Base-by-base conservation (phyloP, 2,888 invertebrate genomes). In the Phorcus lineatus region DNA sequence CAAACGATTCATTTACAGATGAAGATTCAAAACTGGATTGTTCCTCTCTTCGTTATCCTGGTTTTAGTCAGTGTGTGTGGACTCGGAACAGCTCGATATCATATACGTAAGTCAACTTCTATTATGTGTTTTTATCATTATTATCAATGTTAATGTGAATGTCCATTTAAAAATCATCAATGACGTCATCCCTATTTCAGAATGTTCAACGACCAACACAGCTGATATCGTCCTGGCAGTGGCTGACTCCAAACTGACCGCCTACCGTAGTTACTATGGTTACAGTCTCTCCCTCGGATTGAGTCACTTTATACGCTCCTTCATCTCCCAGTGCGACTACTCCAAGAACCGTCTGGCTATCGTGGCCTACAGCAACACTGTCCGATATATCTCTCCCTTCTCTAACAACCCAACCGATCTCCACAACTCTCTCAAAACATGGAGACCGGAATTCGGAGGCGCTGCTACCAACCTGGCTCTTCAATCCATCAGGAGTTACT, bases 371-470 rank as follows among this genome's bases (percentile, higher is more conserved):
- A 74, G 74, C 53, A 52, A 53, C 52, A 74, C 47, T 17, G 52
- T 74, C 16, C 47, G 74, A 9, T 52, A 22, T 16, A 40, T 74
- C 24, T 40, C 74, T 11, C 47, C 52, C 22, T 74, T 74, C 22
- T 52, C 47, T 24, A 74, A 16, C 74, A 74, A 74, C 74, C 74
- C 52, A 13, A 52, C n/a, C 16, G 40, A 74, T 28, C 52, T 74
- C 9, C 52, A 40, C 22, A n/a, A 9, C 16, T 19, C 52, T 9
- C 17, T 74, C 24, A n/a, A 62, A 4, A 24, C 62, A 13, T 74
- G 74, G 74, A 74, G 40, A 22, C 74, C 74, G 52, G 52, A 74
- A 22, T 74, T 74, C 52, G 52, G 52, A 28, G 74, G 74, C n/a
- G 47, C 52, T 13, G 24, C 17, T 19, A 52, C 53, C 19, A 52